Evolutionary conservation across 1,140 invertebrate species (phyloP), one percentile per base, ranked within the genome.

Genomic region (Bicyclus anynana): DNA sequence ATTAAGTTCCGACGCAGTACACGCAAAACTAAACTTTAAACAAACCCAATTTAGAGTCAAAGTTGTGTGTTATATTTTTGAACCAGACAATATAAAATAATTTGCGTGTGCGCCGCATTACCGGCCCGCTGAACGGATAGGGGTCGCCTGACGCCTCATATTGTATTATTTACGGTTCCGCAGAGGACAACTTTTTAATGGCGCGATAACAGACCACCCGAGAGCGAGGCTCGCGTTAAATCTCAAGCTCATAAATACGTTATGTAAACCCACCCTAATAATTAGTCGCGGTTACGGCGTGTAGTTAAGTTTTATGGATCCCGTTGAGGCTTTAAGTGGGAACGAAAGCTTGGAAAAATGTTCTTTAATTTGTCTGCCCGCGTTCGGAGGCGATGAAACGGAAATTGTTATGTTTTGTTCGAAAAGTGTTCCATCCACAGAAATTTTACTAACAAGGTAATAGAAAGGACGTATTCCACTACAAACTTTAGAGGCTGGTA

Each of bases 261-360:
- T 83, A 88, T 86, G 85, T 85, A 85, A 86, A 84, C 83, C 83
- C 74, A 82, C 81, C 84, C 84, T 87, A 79, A 87, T 86, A 86
- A 87, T 87, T 87, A 88, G 84, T 84, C 74, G 78, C 72, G 77
- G 83, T 86, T 87, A 86, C 78, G 74, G 77, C 74, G 69, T 74
- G 77, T 80, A 84, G 80, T 84, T 87, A 86, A 86, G 78, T 84
- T 86, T 86, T 86, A 86, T 84, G 80, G 69, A 67, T 64, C 73
- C 71, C 54, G 69, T 72, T 57, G 62, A 69, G 72, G 74, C 72
- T 72, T 59, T 69, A 76, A 78, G 78, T 76, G 72, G 70, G 66
- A 74, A 70, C 55, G 66, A 75, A 69, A 74, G 69, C 69, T 65
- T 58, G 80, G 76, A 87, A 85, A 86, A 88, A 88, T 84, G 72